phyloP scores from a whole-genome alignment of 2,888 invertebrate species.

The Ceramica pisi region DNA sequence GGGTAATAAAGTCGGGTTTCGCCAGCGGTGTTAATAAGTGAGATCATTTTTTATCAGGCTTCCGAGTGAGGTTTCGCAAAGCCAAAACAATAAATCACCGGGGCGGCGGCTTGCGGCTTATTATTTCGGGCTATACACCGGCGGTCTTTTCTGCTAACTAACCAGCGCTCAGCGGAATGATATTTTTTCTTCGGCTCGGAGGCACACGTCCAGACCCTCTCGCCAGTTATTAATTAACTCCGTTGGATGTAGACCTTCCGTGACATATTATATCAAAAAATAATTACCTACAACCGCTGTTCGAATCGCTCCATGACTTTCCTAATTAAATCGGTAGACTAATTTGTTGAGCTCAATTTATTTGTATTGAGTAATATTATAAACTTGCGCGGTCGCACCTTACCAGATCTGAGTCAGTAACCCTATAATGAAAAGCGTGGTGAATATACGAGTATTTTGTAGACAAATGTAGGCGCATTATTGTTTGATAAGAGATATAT shows the following conservation, averaged over 20 bases:
- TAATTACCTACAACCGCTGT: conserved; percentile 69
- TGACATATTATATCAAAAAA: conserved; percentile 78
- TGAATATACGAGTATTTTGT: conserved; percentile 32
- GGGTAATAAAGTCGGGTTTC: conserved; percentile 83
- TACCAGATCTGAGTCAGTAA: conserved; percentile 21
- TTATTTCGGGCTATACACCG: conserved; percentile 85
- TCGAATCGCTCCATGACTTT: conserved; percentile 66
- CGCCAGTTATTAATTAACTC: conserved; percentile 86
- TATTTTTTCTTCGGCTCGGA: conserved; percentile 80
- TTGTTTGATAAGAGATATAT: conserved; percentile 1
- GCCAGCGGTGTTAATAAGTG: conserved; percentile 87
- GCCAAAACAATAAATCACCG: conserved; percentile 89
- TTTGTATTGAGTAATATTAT: conserved; percentile 43
- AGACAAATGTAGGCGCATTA: conserved; percentile 2
- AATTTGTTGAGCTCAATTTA: conserved; percentile 46
- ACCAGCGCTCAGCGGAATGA: conserved; percentile 80
- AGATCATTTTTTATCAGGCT: conserved; percentile 88
- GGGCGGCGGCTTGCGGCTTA: conserved; percentile 84
- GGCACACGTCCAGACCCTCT: conserved; percentile 71
- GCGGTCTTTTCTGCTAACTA: conserved; percentile 84
- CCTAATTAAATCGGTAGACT: conserved; percentile 60
- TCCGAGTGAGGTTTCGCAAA: conserved; percentile 88
- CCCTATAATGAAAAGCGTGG: conserved; percentile 19
- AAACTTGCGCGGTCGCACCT: conserved; percentile 35
- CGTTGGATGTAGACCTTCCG: conserved; percentile 73